A percentile compares a stretch with the other conserved stretches of the same genome.
These are phyloP conservation scores for Emydocephalus ijimae DNA, from an alignment of 2,113 vertebrate genomes.

Conservation along the genomic window DNA sequence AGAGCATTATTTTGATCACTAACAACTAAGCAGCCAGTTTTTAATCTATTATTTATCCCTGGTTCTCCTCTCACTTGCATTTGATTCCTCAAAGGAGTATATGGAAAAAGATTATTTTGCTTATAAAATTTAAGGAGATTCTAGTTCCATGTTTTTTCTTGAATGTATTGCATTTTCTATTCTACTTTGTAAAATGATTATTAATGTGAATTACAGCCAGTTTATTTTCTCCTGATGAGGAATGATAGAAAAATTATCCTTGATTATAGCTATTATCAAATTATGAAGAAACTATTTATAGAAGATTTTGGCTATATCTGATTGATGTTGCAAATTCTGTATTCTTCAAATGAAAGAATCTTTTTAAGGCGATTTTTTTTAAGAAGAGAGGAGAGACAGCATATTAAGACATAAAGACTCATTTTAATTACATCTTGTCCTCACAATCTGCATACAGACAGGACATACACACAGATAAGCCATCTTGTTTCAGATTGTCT, in stretches of 20 bases:
- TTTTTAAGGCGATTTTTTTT: neutral
- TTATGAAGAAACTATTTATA: neutral
- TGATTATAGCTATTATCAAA: neutral
- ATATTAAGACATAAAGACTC: neutral
- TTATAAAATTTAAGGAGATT: neutral
- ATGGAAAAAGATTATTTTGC: neutral
- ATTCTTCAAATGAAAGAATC: neutral
- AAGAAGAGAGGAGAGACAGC: no score
- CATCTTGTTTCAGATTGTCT: neutral
- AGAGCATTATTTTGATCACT: neutral
- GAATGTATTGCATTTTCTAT: neutral
- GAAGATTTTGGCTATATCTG: neutral
- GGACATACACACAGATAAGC: neutral
- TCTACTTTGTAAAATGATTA: neutral
- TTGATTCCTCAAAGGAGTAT: neutral
- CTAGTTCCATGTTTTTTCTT: neutral
- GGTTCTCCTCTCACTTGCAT: neutral
- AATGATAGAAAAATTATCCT: neutral
- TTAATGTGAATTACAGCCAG: neutral
- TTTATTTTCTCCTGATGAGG: neutral
- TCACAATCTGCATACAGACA: neutral
- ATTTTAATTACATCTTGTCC: neutral
- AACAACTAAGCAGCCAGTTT: neutral
- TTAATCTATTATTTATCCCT: slow-evolving; percentile 6
- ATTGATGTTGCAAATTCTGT: neutral